Conservation (phyloP, 1,140 invertebrate genomes). For the Yoshiicerus persimilis region DNA sequence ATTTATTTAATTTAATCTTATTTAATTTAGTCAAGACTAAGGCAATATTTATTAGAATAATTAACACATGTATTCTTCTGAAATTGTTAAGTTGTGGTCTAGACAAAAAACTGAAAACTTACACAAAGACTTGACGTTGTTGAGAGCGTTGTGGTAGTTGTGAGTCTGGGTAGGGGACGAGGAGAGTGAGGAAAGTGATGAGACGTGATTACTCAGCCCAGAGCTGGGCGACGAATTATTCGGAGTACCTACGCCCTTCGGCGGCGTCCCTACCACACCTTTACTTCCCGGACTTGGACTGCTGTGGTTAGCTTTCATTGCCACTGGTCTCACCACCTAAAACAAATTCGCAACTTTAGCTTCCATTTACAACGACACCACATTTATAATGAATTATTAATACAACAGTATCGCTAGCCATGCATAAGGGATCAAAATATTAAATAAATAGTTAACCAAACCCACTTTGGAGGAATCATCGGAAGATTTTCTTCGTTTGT, state of each 20-base stretch:
- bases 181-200: slow-evolving; percentile 53
- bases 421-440: too few relatives aligned
- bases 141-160: slow-evolving; percentile 44
- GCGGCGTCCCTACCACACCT: slow-evolving; percentile 36
- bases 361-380: too few relatives aligned
- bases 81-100: too few relatives aligned
- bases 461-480: slow-evolving; percentile 47
- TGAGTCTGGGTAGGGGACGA: slow-evolving; percentile 45
- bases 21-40: too few relatives aligned
- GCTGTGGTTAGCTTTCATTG: slow-evolving; percentile 38
- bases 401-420: too few relatives aligned
- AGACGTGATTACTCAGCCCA: slow-evolving; percentile 59
- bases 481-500: slow-evolving; percentile 43
- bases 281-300: slow-evolving; percentile 37
- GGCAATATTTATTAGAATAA: too few relatives aligned
- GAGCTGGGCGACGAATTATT: slow-evolving; percentile 64
- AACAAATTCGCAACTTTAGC: not conserved
- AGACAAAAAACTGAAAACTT: not conserved
- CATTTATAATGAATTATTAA: too few relatives aligned
- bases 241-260: slow-evolving; percentile 54
- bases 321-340: slow-evolving; percentile 45
- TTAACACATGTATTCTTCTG: too few relatives aligned
- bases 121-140: slow-evolving; percentile 41
- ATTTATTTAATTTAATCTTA: too few relatives aligned
- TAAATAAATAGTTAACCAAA: too few relatives aligned